Evolutionary conservation across 2,888 invertebrate genomes (phyloP).

Genomic region (Drosophila hamatofila): DNA sequence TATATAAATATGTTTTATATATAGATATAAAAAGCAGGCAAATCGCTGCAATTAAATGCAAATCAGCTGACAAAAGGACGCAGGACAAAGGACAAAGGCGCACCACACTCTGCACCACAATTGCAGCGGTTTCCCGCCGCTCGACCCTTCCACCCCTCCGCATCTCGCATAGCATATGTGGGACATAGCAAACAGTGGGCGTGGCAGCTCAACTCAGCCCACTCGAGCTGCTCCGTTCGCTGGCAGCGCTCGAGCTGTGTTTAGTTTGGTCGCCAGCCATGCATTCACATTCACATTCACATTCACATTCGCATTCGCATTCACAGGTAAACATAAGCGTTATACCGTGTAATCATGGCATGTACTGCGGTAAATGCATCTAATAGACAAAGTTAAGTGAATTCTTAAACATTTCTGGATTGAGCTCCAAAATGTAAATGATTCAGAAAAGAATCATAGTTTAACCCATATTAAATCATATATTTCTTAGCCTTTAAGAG

Average conservation of each 20-base stretch:
- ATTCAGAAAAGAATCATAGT: background rate
- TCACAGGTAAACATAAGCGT: slow-evolving; percentile 46
- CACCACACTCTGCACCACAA: slow-evolving; percentile 30
- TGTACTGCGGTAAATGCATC: background rate
- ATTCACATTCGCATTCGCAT: slow-evolving; percentile 41
- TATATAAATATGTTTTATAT: slow-evolving; percentile 2
- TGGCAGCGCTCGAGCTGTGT: slow-evolving; percentile 33
- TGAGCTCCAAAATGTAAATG: background rate
- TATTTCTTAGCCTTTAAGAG: too few relatives aligned
- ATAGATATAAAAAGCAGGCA: slow-evolving; percentile 28
- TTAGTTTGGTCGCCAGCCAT: slow-evolving; percentile 60
- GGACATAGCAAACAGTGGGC: slow-evolving; percentile 42
- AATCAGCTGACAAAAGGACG: slow-evolving; percentile 68
- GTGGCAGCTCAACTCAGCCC: slow-evolving; percentile 32
- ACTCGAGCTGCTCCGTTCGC: slow-evolving; percentile 12
- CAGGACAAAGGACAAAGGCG: slow-evolving; percentile 16
- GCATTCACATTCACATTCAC: slow-evolving; percentile 26
- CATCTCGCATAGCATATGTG: background rate
- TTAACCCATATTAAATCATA: background rate
- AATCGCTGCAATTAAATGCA: slow-evolving; percentile 77
- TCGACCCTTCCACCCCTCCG: background rate
- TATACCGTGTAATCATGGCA: slow-evolving; percentile 31
- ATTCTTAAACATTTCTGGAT: background rate
- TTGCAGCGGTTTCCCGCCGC: slow-evolving; percentile 30
- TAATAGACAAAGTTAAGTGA: background rate